Evolutionary conservation across 2,113 vertebrate genomes (phyloP).

Genomic region (Laticauda laticaudata): DNA sequence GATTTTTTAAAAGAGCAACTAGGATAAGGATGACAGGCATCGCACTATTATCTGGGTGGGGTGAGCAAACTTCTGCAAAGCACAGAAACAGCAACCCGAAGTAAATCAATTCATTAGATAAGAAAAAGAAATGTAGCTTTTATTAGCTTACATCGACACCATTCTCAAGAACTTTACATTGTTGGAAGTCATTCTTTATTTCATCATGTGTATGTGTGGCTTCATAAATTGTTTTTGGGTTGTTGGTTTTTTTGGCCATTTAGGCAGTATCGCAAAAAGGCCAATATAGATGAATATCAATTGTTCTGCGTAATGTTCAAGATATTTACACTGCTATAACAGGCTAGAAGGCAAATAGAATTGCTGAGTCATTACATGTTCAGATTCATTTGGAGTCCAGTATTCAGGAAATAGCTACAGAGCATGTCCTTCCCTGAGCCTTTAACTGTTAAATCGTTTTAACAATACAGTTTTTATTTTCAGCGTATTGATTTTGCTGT

Average conservation of each 20-base stretch:
- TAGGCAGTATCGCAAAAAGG: neutral
- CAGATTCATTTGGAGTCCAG: neutral
- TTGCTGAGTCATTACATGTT: neutral
- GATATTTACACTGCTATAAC: neutral
- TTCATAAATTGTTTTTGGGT: neutral
- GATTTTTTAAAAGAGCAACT: neutral
- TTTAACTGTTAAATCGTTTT: neutral
- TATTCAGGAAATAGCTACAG: neutral
- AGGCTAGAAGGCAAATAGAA: neutral
- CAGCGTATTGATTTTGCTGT: neutral
- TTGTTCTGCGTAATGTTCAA: neutral
- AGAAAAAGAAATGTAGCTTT: neutral
- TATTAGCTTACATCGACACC: neutral
- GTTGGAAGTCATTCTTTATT: neutral
- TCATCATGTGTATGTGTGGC: neutral
- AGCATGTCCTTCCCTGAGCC: neutral
- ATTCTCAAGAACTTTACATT: neutral
- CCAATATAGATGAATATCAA: neutral
- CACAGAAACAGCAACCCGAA: neutral
- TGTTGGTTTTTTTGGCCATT: neutral
- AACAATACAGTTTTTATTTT: neutral
- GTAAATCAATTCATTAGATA: neutral
- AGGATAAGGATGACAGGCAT: neutral
- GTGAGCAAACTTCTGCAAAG: neutral
- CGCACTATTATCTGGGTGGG: neutral